Evolutionary conservation across 35 echinoderm and acorn worm species (phyloP), one percentile per base, ranked within the genome.

Genomic region (Apostichopus parvimensis): DNA sequence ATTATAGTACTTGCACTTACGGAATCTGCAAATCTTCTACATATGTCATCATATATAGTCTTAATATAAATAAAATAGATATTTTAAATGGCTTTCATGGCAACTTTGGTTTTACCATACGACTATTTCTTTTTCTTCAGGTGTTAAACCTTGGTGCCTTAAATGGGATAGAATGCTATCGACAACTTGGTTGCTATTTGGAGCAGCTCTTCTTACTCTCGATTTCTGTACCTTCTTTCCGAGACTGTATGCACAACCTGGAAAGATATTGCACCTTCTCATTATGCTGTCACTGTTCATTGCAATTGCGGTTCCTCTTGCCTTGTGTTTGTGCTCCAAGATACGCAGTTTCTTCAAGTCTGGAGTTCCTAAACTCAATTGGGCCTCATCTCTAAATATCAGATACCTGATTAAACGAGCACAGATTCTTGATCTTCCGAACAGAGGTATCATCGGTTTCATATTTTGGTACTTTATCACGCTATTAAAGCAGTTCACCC

Each of bases 371-470:
- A 22, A 24, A 22, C 22, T 84, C 15, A 18, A 18, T 6, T 84
- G 81, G 55, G 57, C 81, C 17, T 22, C 81, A 6, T 6, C 81
- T 18, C 81, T 84, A 17, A 84, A 84, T 58, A 55, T 59, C 18
- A 15, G 81, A 22, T 84, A 60, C 58, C 24, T 84, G 9, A 59
- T 84, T 7, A 84, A 84, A 15, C 5, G 81, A 84, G 81, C 54
- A 1, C 81, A 84, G 9, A 9, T 59, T 11, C 12, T 84, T 12
- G 22, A 84, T 59, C 15, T 59, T 18, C 12, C 71, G 18, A 75
- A 75, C 13, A 20, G 17, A 75, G 71, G 71, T 75, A 20, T 45
- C 3, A 45, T 45, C 34, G 34, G 1, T 45, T 45, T 45, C 34
- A 0, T 45, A 45, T 45, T 45, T 45, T 45, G 34, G 34, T 45